Percentiles rank a stretch among this genome's conserved stretches.
phyloP scores from a whole-genome alignment of 2,888 invertebrate genomes.

The Amiota mariae region DNA sequence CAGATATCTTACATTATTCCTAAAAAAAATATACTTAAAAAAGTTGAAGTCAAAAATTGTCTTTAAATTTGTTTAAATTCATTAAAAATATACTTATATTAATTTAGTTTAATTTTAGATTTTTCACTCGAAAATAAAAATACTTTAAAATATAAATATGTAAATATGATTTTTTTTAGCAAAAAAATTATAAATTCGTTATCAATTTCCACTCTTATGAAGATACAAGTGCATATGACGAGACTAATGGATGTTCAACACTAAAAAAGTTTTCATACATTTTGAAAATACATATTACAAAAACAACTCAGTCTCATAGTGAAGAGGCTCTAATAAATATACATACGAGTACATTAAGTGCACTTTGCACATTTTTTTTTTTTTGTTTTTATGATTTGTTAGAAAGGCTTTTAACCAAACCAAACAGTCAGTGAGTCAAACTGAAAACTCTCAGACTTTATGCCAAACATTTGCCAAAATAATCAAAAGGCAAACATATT shows the following conservation, averaged over 20 bases:
- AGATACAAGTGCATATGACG: not conserved
- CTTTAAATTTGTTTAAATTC: too few species aligned
- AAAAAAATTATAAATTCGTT: not conserved
- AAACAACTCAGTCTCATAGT: not conserved
- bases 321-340: conserved; percentile 20
- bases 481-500: not conserved
- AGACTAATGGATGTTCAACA: conserved; percentile 11
- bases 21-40: too few species aligned
- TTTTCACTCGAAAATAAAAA: too few species aligned
- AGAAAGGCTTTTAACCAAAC: conserved; percentile 20
- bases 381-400: conserved; percentile 18
- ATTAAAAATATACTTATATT: too few species aligned
- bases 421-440: not conserved
- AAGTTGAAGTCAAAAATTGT: too few species aligned
- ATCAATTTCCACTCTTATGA: conserved; percentile 10
- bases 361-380: conserved; percentile 13
- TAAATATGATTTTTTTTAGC: not conserved
- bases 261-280: too few species aligned
- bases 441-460: conserved; percentile 12
- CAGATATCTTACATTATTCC: too few species aligned
- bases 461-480: not conserved
- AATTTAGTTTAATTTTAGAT: too few species aligned
- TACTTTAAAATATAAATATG: too few species aligned
- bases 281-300: not conserved
- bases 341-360: conserved; percentile 7